Conservation (phyloP, 92 coral and sea anemone species). For the Ricordea florida region DNA sequence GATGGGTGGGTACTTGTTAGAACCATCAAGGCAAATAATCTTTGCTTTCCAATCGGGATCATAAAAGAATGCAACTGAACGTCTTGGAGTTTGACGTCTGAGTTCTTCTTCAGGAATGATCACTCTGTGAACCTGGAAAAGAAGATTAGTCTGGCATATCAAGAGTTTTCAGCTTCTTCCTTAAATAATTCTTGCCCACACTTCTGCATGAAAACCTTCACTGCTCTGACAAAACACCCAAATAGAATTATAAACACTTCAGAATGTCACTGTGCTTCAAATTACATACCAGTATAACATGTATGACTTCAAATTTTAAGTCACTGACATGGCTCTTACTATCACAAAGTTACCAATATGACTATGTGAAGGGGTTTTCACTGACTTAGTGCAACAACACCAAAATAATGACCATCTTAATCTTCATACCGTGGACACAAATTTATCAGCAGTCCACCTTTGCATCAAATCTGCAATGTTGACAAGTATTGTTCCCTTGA, state of each 20-base stretch:
- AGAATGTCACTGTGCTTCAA: too few species aligned
- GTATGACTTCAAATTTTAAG: too few species aligned
- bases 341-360: too few species aligned
- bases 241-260: too few species aligned
- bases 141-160: not conserved
- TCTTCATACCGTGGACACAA: constrained; percentile 69
- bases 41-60: constrained; percentile 57
- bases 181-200: too few species aligned
- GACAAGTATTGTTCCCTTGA: constrained; percentile 65
- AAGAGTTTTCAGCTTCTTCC: too few species aligned
- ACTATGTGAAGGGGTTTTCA: too few species aligned
- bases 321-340: too few species aligned
- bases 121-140: constrained; percentile 72
- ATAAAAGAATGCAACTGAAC: constrained; percentile 74
- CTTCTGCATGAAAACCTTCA: too few species aligned
- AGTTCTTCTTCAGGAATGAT: constrained; percentile 67
- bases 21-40: constrained; percentile 69
- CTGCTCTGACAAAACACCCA: too few species aligned
- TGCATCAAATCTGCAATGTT: constrained; percentile 77
- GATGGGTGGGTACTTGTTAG: constrained; percentile 68
- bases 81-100: constrained; percentile 52
- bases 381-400: not conserved
- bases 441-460: constrained; percentile 72
- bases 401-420: not conserved
- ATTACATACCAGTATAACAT: too few species aligned